These are phyloP conservation scores for Antigone vipio DNA, from an alignment of 2,113 vertebrate genomes.

Conservation along the genomic window DNA sequence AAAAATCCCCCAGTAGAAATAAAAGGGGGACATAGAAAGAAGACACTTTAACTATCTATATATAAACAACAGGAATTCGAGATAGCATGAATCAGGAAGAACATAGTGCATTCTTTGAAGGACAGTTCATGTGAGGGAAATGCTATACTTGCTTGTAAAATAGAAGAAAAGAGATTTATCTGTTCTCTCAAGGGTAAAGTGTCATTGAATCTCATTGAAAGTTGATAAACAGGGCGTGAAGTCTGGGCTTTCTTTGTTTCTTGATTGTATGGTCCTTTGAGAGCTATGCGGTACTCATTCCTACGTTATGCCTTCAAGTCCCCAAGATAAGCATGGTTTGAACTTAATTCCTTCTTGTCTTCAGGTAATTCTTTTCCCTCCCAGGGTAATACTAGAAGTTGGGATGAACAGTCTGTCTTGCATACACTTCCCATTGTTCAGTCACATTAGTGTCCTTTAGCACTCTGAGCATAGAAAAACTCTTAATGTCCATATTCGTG, in stretches of 20 bases:
- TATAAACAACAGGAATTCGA: background rate
- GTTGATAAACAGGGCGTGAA: background rate
- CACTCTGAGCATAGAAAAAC: background rate
- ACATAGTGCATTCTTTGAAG: background rate
- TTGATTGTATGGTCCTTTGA: background rate
- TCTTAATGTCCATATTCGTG: background rate
- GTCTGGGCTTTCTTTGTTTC: background rate
- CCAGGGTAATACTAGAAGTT: background rate
- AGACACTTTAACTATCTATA: background rate
- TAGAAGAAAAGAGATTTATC: background rate
- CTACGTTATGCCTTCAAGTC: background rate
- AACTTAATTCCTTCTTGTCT: background rate
- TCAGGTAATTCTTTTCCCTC: background rate
- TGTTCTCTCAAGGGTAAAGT: background rate
- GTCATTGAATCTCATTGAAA: background rate
- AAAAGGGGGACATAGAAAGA: background rate
- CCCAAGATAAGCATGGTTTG: background rate
- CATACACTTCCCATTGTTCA: background rate
- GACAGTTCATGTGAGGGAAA: background rate
- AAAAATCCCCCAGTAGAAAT: background rate
- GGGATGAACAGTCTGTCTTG: background rate
- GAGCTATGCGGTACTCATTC: background rate
- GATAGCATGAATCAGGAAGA: background rate
- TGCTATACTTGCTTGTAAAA: background rate
- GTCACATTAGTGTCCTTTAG: background rate